A percentile compares a stretch with the other conserved stretches of the same genome.
These are phyloP conservation scores for Chelon auratus DNA, from an alignment of 2,797 vertebrate species.

Conservation along the genomic window DNA sequence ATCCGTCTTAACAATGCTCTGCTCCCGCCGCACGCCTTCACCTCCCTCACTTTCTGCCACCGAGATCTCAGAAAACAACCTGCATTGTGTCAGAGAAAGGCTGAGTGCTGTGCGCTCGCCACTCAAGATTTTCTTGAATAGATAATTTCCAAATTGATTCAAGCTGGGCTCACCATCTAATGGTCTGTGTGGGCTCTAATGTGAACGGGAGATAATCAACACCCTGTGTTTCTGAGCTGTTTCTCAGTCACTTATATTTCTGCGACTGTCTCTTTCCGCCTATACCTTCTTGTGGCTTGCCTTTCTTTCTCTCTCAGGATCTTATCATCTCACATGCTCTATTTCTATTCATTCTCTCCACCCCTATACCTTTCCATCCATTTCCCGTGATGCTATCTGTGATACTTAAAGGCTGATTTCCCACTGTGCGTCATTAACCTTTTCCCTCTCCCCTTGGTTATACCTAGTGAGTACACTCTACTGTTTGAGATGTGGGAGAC, in stretches of 20 bases:
- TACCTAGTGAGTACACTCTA: slow-evolving; percentile 57
- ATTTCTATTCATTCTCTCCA: slow-evolving; percentile 19
- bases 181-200: slow-evolving; percentile 70
- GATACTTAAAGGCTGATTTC: slow-evolving; percentile 78
- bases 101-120: slow-evolving; percentile 51
- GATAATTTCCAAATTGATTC: slow-evolving; percentile 66
- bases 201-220: slow-evolving; percentile 64
- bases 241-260: slow-evolving; percentile 46
- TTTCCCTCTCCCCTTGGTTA: slow-evolving; percentile 68
- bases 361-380: slow-evolving; percentile 32
- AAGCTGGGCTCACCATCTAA: slow-evolving; percentile 60
- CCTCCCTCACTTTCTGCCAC: slow-evolving; percentile 37
- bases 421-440: slow-evolving; percentile 84
- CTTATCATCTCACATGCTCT: slow-evolving; percentile 39
- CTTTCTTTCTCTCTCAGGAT: slow-evolving; percentile 28
- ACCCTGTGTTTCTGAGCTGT: slow-evolving; percentile 45
- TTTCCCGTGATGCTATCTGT: slow-evolving; percentile 48
- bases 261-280: slow-evolving; percentile 35
- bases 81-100: slow-evolving; percentile 43
- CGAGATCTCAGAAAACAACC: slow-evolving; percentile 29
- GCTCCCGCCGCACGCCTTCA: slow-evolving; percentile 43
- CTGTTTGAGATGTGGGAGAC: slow-evolving; percentile 52
- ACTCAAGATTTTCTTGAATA: slow-evolving; percentile 71
- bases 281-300: slow-evolving; percentile 13
- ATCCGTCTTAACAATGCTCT: slow-evolving; percentile 26